These are phyloP conservation scores for Drosophila cognata DNA, from an alignment of 2,888 invertebrate genomes.

Conservation along the genomic window DNA sequence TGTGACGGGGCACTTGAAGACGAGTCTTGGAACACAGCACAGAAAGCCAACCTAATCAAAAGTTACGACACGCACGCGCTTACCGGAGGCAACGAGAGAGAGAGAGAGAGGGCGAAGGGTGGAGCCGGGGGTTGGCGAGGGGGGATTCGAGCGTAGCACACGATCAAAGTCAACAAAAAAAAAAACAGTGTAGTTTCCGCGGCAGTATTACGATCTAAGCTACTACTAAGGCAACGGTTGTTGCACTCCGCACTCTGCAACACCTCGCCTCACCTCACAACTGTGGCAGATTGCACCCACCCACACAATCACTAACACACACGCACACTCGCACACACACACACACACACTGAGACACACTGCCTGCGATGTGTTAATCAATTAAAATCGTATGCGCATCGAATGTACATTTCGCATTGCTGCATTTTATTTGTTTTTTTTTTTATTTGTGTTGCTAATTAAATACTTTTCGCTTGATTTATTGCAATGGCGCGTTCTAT, in stretches of 20 bases:
- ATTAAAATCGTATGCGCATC: conserved; percentile 57
- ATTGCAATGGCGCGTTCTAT: conserved; percentile 35
- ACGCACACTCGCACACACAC: conserved; percentile 33
- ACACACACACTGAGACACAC: conserved; percentile 12
- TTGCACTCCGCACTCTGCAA: conserved; percentile 22
- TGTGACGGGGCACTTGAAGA: conserved; percentile 43
- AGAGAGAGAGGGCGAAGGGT: neutral
- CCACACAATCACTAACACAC: conserved; percentile 10
- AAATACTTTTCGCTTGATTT: conserved; percentile 53
- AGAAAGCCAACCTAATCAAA: conserved; percentile 69
- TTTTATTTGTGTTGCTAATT: conserved; percentile 35
- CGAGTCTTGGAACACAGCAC: conserved; percentile 41
- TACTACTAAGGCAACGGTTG: conserved; percentile 34
- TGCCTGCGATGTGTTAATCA: conserved; percentile 67
- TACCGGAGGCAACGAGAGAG: conserved; percentile 9
- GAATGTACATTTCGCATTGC: conserved; percentile 55
- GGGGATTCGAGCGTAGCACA: conserved; percentile 36
- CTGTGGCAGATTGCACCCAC: conserved; percentile 14
- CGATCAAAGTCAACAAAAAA: conserved; percentile 71
- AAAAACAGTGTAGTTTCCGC: conserved; percentile 62
- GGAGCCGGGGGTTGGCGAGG: neutral
- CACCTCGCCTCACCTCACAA: conserved; percentile 3
- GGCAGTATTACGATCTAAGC: conserved; percentile 42
- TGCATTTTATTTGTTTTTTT: conserved; percentile 39
- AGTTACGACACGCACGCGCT: conserved; percentile 80